Base-by-base conservation (phyloP, 2,113 vertebrate genomes). In the Ivindomyrus marchei region DNA sequence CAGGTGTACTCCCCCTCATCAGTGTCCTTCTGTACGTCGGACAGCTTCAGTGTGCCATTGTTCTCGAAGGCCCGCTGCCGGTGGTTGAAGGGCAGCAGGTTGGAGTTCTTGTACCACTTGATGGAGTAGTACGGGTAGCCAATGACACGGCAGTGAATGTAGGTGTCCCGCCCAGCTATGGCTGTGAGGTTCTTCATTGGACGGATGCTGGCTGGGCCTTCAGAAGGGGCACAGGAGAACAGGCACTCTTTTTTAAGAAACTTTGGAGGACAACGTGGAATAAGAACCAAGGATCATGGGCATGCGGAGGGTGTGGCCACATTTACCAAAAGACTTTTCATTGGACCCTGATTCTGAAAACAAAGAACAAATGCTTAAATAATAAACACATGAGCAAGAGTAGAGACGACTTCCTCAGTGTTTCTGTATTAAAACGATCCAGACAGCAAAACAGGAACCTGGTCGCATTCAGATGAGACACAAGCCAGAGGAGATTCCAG, bases 181-280 rank as follows among this genome's bases (percentile, higher is more conserved):
- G 98, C 98, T 24, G 98, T 99, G 95, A 99, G 98, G 91, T 99
- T 99, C 95, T 98, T 99, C 98, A 99, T 99, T 31, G 98, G 97
- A 70, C 98, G 97, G 88, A 99, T 99, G 93, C 97, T 99, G 90
- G 98, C 98, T 52, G 97, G 97, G 91, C 98, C 98, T 99, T 91
- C 94, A 92, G 84, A 70, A 70, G 93, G 92, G 88, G 92, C 90
- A 92, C 21, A 93, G 91, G 93, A 91, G 93, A 95, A 91, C 91
- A 92, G 89, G 77, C 92, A 93, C 93, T 96, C 94, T 94, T 46
- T 85, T 96, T 95, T 95, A 95, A 95, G 94, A 92, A 90, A 94
- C 93, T 93, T 93, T 92, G 91, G 39, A 17, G 42, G 91, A 45
- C 85, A 36, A 91, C 10, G 13, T 77, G n/a, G 83, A 90, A 89